Base-by-base conservation (phyloP, 1,140 invertebrate genomes). In the Galendromus occidentalis region DNA sequence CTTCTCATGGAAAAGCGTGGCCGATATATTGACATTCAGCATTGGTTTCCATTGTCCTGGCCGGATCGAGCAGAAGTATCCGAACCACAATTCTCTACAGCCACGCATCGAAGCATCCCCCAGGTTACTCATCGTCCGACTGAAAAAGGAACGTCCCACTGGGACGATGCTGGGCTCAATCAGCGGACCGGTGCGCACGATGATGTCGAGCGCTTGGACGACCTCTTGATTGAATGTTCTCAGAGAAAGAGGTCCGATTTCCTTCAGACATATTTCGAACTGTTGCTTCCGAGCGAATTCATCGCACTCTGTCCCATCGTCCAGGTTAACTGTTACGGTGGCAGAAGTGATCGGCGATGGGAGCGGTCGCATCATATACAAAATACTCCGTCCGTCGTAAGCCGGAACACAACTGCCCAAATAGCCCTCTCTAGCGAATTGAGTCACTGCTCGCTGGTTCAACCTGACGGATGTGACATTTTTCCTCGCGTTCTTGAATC, bases 61-160 rank as follows among this genome's bases (percentile, higher is more conserved):
- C 44, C 66, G 42, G 25, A 70, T 39, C 41, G 66, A 69, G 14
- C 67, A 68, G 47, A 69, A 66, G 28, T 69, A 69, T 18, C 69
- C 69, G 51, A 66, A 69, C 69, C 69, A 70, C 1, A 70, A 65
- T 42, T 70, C 68, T 30, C 39, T 41, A n/a, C 69, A 68, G 2
- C 66, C 68, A 9, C 68, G 64, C 7, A 70, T 33, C 12, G 67
- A 51, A 5, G 64, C 42, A 1, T 33, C 18, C 2, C 51, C 25
- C 33, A 9, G 9, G 33, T 6, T 39, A 9, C 2, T 59, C 14
- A 17, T 25, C 4, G 2, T 59, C 22, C 51, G 51, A 25, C 17
- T 59, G 22, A 59, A 59, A 22, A 59, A 59, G 14, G 51, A 59
- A 1, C 51, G 51, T 1, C 51, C 51, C 33, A 59, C 51, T 4